A percentile compares a stretch with the other conserved stretches of the same genome.
Conservation (phyloP, 37 sponge, comb jelly and placozoan genomes). For the Eunapius fragilis region DNA sequence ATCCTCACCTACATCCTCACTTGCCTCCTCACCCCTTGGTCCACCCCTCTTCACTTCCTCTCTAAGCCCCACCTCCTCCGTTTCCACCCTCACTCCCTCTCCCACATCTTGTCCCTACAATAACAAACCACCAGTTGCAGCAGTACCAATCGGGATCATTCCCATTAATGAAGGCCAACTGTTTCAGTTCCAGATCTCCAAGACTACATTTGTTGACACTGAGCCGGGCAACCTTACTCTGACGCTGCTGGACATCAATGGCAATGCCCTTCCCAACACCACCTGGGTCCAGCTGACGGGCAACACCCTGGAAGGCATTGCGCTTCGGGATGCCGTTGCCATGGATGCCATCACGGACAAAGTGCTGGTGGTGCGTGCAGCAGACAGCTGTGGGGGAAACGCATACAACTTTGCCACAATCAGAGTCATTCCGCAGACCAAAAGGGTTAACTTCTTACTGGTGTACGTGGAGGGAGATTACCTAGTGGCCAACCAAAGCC, state of each 20-base stretch:
- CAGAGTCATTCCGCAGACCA: constrained; percentile 16
- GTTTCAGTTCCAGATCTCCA: constrained; percentile 28
- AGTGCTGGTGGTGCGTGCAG: constrained; percentile 32
- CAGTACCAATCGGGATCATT: constrained; percentile 45
- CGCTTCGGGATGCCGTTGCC: constrained; percentile 5
- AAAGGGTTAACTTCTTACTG: constrained; percentile 2
- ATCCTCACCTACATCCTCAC: neutral
- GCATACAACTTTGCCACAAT: constrained; percentile 40
- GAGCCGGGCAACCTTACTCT: constrained; percentile 47
- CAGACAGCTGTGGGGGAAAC: constrained; percentile 30
- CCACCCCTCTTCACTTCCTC: neutral
- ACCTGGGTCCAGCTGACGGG: constrained; percentile 49
- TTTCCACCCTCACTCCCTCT: neutral
- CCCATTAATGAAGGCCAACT: constrained; percentile 38
- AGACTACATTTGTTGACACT: constrained; percentile 55
- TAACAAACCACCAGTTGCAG: constrained; percentile 22
- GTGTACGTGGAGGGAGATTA: constrained; percentile 55
- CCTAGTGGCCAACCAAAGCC: constrained; percentile 26
- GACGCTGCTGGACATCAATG: constrained; percentile 36
- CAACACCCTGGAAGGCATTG: constrained; percentile 25
- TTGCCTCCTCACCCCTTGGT: constrained; percentile 4
- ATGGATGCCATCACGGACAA: constrained; percentile 23
- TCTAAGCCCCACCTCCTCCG: neutral
- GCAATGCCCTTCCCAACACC: constrained; percentile 24
- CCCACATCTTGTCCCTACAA: neutral